phyloP scores from a whole-genome alignment of 2,797 vertebrate species.

The Apodemus agrarius region DNA sequence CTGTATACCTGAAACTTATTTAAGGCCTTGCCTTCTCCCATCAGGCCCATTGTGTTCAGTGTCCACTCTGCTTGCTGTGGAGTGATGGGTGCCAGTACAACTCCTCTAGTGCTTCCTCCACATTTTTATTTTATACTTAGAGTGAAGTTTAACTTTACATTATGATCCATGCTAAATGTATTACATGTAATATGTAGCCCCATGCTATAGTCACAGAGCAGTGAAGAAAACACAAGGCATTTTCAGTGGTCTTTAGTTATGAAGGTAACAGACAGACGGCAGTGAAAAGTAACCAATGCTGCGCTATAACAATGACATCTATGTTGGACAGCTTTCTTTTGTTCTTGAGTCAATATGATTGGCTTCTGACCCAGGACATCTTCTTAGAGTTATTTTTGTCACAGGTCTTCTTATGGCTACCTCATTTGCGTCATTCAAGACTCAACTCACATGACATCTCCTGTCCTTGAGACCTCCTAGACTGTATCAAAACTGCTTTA shows the following conservation, averaged over 20 bases:
- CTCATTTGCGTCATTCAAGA: neutral
- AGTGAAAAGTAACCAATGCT: neutral
- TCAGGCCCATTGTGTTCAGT: rapidly evolving
- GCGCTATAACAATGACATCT: neutral
- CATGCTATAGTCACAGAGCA: neutral
- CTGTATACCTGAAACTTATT: neutral
- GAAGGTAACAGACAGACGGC: neutral
- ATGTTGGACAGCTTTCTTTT: neutral
- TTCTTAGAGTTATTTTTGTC: neutral
- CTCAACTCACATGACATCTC: neutral
- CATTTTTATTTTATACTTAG: neutral
- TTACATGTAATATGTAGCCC: neutral
- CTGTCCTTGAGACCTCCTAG: neutral
- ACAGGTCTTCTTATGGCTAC: neutral
- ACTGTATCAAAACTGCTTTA: neutral
- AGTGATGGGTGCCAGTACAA: neutral
- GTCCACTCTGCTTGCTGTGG: neutral
- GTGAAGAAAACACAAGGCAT: neutral
- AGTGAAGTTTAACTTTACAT: neutral
- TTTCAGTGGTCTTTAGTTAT: neutral
- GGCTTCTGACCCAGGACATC: neutral
- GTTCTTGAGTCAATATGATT: neutral
- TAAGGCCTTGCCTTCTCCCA: neutral
- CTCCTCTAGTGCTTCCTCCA: neutral
- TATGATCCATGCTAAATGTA: neutral